A percentile compares a stretch with the other conserved stretches of the same genome.
Evolutionary conservation across 2,113 vertebrate genomes (phyloP).

Genomic region (Melospiza georgiana): DNA sequence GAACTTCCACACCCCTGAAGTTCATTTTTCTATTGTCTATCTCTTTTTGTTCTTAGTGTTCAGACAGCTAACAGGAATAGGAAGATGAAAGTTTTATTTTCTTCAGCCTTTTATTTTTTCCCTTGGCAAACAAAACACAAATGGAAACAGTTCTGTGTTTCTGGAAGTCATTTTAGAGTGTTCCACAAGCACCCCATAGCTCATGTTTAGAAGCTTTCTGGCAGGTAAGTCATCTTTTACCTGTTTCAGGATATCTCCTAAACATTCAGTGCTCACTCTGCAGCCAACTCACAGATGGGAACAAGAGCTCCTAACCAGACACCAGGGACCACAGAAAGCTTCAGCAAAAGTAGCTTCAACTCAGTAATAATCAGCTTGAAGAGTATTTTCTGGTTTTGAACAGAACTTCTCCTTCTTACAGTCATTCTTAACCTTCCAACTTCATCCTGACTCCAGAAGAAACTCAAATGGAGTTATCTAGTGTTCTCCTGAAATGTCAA

Average conservation of each 20-base stretch:
- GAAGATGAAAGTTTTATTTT: background rate
- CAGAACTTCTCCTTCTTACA: background rate
- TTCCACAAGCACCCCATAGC: background rate
- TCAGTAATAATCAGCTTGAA: background rate
- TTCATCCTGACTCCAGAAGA: background rate
- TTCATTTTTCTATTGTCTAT: background rate
- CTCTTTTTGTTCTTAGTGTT: background rate
- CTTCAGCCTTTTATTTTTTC: background rate
- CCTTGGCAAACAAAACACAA: background rate
- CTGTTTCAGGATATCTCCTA: background rate
- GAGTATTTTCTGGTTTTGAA: background rate
- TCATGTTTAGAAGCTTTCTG: background rate
- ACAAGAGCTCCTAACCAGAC: background rate
- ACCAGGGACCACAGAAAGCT: background rate
- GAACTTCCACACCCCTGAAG: background rate
- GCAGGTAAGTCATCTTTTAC: background rate
- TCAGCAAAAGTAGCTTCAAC: background rate
- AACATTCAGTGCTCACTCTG: background rate
- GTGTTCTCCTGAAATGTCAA: background rate
- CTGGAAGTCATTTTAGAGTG: background rate
- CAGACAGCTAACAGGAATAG: background rate
- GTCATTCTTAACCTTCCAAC: background rate
- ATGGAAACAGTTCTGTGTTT: background rate
- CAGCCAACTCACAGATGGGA: background rate
- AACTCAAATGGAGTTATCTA: background rate